Evolutionary conservation across 2,113 vertebrate genomes (phyloP).

Genomic region (Dipodomys stephensi): DNA sequence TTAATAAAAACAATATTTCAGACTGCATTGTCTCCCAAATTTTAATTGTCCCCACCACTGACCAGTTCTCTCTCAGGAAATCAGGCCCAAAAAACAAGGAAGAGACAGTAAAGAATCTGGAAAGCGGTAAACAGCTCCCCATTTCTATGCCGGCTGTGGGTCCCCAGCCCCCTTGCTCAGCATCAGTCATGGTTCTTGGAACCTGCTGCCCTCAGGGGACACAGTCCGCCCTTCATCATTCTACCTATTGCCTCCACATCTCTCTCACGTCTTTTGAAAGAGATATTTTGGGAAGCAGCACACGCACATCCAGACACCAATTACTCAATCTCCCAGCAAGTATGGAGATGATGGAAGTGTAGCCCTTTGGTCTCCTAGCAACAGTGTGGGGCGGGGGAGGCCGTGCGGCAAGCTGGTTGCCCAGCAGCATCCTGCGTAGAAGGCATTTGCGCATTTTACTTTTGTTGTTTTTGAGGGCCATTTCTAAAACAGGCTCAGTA

Average conservation of each 20-base stretch:
- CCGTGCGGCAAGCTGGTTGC: constrained; percentile 73
- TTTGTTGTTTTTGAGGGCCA: constrained; percentile 72
- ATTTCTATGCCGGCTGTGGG: background rate
- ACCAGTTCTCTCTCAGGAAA: constrained; percentile 2
- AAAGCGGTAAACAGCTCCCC: background rate
- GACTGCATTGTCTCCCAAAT: background rate
- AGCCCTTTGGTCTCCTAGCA: constrained; percentile 83
- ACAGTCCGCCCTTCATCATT: background rate
- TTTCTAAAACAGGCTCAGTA: constrained; percentile 81
- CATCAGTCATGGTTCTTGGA: background rate
- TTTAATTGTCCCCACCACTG: background rate
- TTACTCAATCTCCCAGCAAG: constrained; percentile 82
- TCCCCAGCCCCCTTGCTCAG: background rate
- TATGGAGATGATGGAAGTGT: constrained; percentile 80
- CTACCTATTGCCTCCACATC: rapidly evolving
- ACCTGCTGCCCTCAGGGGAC: background rate
- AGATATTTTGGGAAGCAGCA: constrained; percentile 75
- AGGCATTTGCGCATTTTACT: constrained; percentile 71
- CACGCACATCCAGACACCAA: constrained; percentile 79
- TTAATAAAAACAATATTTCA: background rate
- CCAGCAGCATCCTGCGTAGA: constrained; percentile 68
- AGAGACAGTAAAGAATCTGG: background rate
- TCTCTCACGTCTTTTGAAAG: constrained; percentile 63
- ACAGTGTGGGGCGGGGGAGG: constrained; percentile 71
- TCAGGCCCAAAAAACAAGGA: background rate